Evolutionary conservation across 2,888 invertebrate genomes (phyloP).

Genomic region (Apantesis nais): DNA sequence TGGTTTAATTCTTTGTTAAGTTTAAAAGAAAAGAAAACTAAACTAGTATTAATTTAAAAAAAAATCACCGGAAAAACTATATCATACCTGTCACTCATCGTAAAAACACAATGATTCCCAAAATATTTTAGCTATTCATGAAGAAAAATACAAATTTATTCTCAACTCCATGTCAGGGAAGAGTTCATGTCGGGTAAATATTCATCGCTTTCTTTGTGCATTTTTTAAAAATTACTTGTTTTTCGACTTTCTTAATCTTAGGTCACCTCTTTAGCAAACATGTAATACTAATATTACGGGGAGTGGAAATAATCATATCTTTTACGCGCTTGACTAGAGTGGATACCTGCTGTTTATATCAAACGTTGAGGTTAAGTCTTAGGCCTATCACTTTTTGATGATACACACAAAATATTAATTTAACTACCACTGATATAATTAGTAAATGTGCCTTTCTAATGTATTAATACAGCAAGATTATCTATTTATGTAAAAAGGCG

Average conservation of each 20-base stretch:
- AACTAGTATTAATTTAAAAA: background rate
- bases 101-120: background rate
- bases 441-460: background rate
- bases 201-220: background rate
- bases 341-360: background rate
- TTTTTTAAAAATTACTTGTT: background rate
- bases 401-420: background rate
- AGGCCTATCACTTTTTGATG: background rate
- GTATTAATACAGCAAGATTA: background rate
- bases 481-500: background rate
- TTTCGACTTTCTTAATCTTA: background rate
- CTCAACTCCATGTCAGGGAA: background rate
- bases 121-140: background rate
- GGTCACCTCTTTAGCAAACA: background rate
- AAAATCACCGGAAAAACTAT: background rate
- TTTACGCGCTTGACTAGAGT: background rate
- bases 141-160: background rate
- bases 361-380: background rate
- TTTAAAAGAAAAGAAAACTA: background rate
- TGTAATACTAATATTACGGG: background rate
- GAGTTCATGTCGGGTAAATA: too few relatives aligned
- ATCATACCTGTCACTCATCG: background rate
- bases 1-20: background rate
- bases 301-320: background rate
- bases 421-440: background rate